Conservation (phyloP, 2,888 invertebrate genomes). For the Balanococcus diminutus region DNA sequence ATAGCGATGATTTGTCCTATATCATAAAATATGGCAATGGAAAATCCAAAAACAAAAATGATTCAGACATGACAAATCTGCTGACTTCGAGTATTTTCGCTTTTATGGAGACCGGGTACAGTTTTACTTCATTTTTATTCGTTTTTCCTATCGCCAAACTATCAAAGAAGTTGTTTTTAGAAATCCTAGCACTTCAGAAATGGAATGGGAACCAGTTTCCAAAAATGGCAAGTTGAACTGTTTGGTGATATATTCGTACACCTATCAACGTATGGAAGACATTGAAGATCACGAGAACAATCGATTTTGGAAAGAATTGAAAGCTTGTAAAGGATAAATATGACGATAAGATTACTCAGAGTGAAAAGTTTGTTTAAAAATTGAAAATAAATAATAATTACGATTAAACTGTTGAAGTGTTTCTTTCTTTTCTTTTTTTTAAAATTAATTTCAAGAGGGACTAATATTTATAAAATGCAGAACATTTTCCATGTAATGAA, state of each 20-base stretch:
- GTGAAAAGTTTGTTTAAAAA: too few relatives aligned
- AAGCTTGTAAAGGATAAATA: not conserved
- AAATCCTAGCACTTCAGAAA: not conserved
- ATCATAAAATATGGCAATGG: not conserved
- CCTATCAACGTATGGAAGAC: slow-evolving; percentile 3
- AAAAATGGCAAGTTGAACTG: not conserved
- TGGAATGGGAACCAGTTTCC: not conserved
- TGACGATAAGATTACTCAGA: too few relatives aligned
- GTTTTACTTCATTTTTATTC: not conserved
- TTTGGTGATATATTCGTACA: not conserved
- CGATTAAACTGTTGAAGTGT: too few relatives aligned
- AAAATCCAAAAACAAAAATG: not conserved
- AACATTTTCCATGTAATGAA: too few relatives aligned
- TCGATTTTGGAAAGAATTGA: not conserved
- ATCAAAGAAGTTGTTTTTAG: not conserved
- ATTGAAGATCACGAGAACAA: not conserved
- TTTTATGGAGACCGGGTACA: not conserved
- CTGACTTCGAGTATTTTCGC: not conserved
- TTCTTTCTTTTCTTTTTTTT: too few relatives aligned
- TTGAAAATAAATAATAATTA: too few relatives aligned
- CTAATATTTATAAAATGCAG: too few relatives aligned
- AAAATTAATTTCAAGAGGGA: too few relatives aligned
- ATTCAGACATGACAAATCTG: not conserved
- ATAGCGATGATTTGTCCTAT: not conserved
- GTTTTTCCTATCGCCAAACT: not conserved